Conservation (phyloP, 2,797 vertebrate species). For the Gallinago stenura region DNA sequence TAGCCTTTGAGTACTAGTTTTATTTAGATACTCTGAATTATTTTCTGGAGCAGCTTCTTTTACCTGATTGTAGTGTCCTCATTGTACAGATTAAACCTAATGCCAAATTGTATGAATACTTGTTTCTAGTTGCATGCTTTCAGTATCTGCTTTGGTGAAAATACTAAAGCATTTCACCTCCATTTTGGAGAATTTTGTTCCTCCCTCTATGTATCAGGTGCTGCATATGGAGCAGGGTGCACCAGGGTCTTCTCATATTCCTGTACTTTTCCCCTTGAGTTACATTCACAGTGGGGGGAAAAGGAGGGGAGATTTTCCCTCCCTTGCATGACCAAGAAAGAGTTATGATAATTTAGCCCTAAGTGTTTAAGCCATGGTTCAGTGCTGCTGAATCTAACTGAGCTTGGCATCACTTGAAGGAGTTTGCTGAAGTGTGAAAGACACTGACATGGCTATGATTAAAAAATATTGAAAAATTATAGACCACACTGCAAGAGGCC, state of each 20-base stretch:
- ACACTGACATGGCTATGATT: slow-evolving; percentile 32
- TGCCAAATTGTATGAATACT: background rate
- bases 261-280: background rate
- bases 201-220: background rate
- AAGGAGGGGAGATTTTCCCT: background rate
- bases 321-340: background rate
- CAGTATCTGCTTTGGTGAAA: background rate
- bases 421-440: slow-evolving; percentile 66
- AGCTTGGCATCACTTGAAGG: slow-evolving; percentile 65
- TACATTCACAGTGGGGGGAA: background rate
- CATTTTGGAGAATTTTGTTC: background rate
- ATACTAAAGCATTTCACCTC: background rate
- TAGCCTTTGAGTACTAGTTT: background rate
- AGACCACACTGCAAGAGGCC: background rate
- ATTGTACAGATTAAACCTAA: background rate
- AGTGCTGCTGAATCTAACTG: slow-evolving; percentile 47
- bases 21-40: background rate
- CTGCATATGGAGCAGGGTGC: background rate
- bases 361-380: slow-evolving; percentile 36
- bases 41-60: background rate
- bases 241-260: background rate
- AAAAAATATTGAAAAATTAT: slow-evolving; percentile 54
- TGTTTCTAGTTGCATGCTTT: background rate
- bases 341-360: slow-evolving; percentile 41
- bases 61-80: background rate